These are phyloP conservation scores for Hyla sarda DNA, from an alignment of 2,113 vertebrate genomes.

Conservation along the genomic window DNA sequence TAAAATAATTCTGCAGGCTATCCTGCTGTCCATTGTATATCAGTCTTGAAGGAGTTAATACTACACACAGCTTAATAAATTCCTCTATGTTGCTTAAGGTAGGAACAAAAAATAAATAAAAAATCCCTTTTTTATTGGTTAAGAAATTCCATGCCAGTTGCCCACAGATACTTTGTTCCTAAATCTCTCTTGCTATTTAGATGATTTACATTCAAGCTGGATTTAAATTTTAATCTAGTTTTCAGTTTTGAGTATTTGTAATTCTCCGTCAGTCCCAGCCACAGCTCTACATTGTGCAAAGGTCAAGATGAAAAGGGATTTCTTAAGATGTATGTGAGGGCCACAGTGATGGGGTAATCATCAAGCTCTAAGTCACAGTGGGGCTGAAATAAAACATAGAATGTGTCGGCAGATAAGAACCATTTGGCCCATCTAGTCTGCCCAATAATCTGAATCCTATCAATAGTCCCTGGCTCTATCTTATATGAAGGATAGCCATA, in stretches of 20 bases:
- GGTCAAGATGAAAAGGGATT: background rate
- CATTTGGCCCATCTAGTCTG: no score
- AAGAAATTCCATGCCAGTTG: slow-evolving; percentile 6
- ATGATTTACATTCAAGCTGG: slow-evolving; percentile 39
- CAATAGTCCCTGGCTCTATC: no score
- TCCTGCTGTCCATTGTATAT: background rate
- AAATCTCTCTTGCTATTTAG: slow-evolving; percentile 3
- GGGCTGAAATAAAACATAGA: no score
- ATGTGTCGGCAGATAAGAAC: no score
- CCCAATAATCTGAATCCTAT: no score
- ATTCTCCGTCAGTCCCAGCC: background rate
- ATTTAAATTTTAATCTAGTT: slow-evolving; percentile 34
- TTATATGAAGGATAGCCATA: no score
- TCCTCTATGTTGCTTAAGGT: slow-evolving; percentile 1
- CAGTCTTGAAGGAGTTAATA: background rate
- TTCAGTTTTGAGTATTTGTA: slow-evolving; percentile 13
- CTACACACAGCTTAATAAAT: slow-evolving; percentile 31
- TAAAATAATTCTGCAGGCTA: background rate
- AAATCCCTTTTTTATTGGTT: slow-evolving; percentile 54
- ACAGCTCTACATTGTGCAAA: background rate
- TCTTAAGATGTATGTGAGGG: background rate
- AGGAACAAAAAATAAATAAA: slow-evolving; percentile 6
- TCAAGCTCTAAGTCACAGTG: no score
- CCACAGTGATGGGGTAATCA: no score
- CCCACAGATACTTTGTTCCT: slow-evolving; percentile 45